A percentile compares a stretch with the other conserved stretches of the same genome.
Evolutionary conservation across 2,113 vertebrate species (phyloP).

Genomic region (Callospermophilus lateralis): DNA sequence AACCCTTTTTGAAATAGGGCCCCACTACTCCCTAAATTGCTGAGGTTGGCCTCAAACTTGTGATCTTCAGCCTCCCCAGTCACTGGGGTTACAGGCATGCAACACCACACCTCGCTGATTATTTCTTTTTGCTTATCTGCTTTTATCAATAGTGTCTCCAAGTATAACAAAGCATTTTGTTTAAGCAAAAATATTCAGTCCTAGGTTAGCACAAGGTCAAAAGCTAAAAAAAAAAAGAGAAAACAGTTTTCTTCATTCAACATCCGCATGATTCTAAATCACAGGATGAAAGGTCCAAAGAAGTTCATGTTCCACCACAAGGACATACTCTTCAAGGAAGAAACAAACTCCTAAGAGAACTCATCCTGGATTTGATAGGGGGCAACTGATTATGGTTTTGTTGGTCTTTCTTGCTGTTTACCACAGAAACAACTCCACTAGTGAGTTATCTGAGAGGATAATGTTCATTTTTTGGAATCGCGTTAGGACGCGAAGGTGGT

Average conservation of each 20-base stretch:
- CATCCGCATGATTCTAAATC: conserved; percentile 37
- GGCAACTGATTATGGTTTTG: not conserved
- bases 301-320: not conserved
- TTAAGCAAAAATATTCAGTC: conserved; percentile 40
- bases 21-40: too few relatives aligned
- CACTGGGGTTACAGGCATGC: too few relatives aligned
- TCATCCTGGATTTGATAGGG: not conserved
- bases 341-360: not conserved
- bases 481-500: not conserved
- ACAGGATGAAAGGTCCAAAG: not conserved
- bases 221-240: conserved; percentile 6
- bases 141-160: conserved; percentile 5
- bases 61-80: too few relatives aligned
- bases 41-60: too few relatives aligned
- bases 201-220: not conserved
- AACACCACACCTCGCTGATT: not conserved
- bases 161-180: conserved; percentile 4
- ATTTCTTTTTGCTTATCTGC: not conserved
- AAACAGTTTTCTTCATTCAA: conserved; percentile 6
- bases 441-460: not conserved
- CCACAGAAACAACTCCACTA: conserved; percentile 34
- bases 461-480: not conserved
- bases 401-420: not conserved
- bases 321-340: conserved; percentile 2
- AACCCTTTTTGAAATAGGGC: too few relatives aligned